A percentile compares a stretch with the other conserved stretches of the same genome.
Evolutionary conservation across 2,888 invertebrate genomes (phyloP).

Genomic region (Zele albiditarsus): DNA sequence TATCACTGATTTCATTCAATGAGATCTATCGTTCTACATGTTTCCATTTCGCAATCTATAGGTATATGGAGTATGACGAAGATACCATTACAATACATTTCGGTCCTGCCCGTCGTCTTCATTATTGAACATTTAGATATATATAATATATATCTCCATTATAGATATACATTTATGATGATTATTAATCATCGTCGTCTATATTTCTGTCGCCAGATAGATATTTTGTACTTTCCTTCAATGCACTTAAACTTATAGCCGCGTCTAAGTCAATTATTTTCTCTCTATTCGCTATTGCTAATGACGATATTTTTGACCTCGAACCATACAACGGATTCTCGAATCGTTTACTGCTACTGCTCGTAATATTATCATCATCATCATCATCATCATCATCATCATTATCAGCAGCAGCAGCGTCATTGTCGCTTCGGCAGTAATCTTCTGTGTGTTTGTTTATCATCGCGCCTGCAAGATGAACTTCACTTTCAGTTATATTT

Average conservation of each 20-base stretch:
- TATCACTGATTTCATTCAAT: conserved; percentile 2
- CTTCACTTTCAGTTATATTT: conserved; percentile 65
- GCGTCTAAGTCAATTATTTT: conserved; percentile 54
- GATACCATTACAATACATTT: background rate
- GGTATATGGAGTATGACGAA: background rate
- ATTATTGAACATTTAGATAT: background rate
- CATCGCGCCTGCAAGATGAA: conserved; percentile 55
- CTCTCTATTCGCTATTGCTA: conserved; percentile 31
- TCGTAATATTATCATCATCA: conserved; percentile 25
- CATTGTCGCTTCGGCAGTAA: conserved; percentile 15
- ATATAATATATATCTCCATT: background rate
- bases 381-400: background rate
- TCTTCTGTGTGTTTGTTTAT: background rate
- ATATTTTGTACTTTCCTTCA: conserved; percentile 52
- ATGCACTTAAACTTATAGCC: conserved; percentile 57
- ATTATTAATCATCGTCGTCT: conserved; percentile 53
- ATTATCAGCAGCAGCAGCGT: no score
- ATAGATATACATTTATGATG: conserved; percentile 31
- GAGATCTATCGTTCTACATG: background rate
- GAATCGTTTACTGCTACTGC: conserved; percentile 53
- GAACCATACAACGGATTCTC: conserved; percentile 68
- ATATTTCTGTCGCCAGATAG: conserved; percentile 40
- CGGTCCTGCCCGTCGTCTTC: background rate
- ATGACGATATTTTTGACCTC: conserved; percentile 50
- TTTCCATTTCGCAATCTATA: background rate